Base-by-base conservation (phyloP, 2,888 invertebrate genomes). In the Ormyrus labotus region DNA sequence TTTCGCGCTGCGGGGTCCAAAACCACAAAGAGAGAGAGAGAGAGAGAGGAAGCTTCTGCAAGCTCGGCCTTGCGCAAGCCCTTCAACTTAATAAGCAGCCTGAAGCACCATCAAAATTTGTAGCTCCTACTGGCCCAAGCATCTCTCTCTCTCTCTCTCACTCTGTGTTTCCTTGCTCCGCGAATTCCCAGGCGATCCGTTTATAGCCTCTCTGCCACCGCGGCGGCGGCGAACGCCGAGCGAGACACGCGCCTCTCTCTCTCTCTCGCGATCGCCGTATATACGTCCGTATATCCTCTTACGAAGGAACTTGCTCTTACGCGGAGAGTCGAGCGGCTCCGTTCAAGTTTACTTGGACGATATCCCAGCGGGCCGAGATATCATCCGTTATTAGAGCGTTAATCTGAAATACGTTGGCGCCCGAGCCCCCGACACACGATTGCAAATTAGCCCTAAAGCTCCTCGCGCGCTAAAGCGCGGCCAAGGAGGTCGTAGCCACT, bases 331-430 rank as follows among this genome's bases (percentile, higher is more conserved):
- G 85, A 86, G 86, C 83, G 84, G 84, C 83, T 85, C 81, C 84
- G 85, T 84, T 82, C 85, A 85, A 87, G 87, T 87, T 87, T 86
- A 85, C 86, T 83, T 83, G 85, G 85, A 84, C 84, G 83, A 82
- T 84, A 85, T 85, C 88, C 86, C 85, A 82, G 80, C 68, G 86
- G 85, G 82, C 83, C 80, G 81, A 87, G 88, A 87, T 87, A 88
- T 88, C 87, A 87, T 88, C 86, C 85, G 85, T 87, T 88, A 87
- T 88, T 88, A 88, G 85, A 81, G 84, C 81, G 85, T 87, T 88
- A 87, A 88, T 87, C 87, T 84, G 84, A 86, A 87, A 87, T 87
- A 87, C 83, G 85, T 85, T 85, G 83, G 84, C 82, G 82, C 84
- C 81, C 82, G 13, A 72, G 47, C 10, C 69, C 51, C 57, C 47